phyloP scores from a whole-genome alignment of 2,113 vertebrate genomes.

The Ageneiosus marmoratus region DNA sequence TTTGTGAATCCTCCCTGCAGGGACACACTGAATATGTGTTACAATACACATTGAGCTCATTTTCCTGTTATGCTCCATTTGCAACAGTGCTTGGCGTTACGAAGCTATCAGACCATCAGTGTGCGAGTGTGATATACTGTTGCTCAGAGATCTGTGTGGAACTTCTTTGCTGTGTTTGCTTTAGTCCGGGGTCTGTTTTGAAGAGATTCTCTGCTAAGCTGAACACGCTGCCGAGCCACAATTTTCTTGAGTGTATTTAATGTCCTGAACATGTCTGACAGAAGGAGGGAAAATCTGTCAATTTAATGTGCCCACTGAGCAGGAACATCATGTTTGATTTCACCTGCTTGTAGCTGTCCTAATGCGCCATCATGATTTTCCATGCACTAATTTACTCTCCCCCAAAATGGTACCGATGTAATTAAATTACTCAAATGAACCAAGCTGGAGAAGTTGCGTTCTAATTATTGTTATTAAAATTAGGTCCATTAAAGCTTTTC shows the following conservation, averaged over 20 bases:
- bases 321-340: constrained; percentile 74
- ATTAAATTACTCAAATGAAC: constrained; percentile 68
- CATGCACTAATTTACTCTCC: constrained; percentile 64
- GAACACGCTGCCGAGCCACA: constrained; percentile 46
- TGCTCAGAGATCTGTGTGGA: constrained; percentile 45
- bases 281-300: constrained; percentile 63
- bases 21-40: constrained; percentile 52
- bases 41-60: constrained; percentile 50
- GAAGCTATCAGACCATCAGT: constrained; percentile 58
- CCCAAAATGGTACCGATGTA: constrained; percentile 62
- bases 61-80: constrained; percentile 53
- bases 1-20: constrained; percentile 32
- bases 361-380: constrained; percentile 62
- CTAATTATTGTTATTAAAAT: constrained; percentile 26
- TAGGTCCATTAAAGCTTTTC: not conserved
- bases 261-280: constrained; percentile 63
- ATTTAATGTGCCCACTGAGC: constrained; percentile 72
- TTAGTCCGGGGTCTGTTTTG: constrained; percentile 59
- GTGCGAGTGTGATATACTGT: constrained; percentile 46
- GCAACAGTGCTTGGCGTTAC: constrained; percentile 55
- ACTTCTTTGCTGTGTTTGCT: constrained; percentile 58
- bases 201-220: constrained; percentile 59
- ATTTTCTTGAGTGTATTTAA: constrained; percentile 58
- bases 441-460: constrained; percentile 18
- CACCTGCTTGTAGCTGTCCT: constrained; percentile 69